Percentiles rank a stretch among this genome's conserved stretches.
These are phyloP conservation scores for Enteromius paludinosus DNA, from an alignment of 2,797 vertebrate species.

Conservation along the genomic window DNA sequence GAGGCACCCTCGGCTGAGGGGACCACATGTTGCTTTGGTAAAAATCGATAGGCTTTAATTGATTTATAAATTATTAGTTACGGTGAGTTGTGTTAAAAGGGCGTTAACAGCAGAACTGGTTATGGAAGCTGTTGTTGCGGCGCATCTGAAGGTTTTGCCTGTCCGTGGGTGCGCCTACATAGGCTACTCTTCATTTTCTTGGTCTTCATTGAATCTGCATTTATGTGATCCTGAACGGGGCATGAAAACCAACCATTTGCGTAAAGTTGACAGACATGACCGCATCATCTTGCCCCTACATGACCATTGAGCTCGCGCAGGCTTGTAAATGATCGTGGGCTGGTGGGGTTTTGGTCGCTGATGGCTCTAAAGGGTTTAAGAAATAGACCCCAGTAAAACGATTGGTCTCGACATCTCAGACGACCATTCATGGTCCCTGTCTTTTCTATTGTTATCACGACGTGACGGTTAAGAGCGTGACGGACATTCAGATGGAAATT, in stretches of 20 bases:
- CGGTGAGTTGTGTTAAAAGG: conserved; percentile 21
- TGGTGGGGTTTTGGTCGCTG: conserved; percentile 60
- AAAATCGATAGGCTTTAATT: conserved; percentile 15
- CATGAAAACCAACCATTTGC: background rate
- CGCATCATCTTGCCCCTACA: background rate
- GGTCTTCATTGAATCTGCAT: background rate
- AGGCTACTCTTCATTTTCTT: conserved; percentile 5
- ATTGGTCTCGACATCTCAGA: conserved; percentile 61
- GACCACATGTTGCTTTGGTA: conserved; percentile 30
- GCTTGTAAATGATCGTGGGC: conserved; percentile 1
- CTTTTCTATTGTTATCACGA: conserved; percentile 44
- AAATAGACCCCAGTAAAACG: conserved; percentile 56
- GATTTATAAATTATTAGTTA: conserved; percentile 30
- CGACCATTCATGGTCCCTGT: conserved; percentile 45
- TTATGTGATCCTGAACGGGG: background rate
- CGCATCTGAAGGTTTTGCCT: background rate
- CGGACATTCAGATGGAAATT: conserved; percentile 68
- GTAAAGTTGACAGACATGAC: conserved; percentile 7
- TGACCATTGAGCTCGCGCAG: conserved; percentile 25
- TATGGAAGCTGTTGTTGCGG: conserved; percentile 12
- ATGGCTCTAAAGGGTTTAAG: conserved; percentile 47
- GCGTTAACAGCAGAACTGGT: conserved; percentile 44
- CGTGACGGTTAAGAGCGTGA: conserved; percentile 56
- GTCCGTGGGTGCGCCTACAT: conserved; percentile 35
- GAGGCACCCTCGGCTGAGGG: background rate